Evolutionary conservation across 2,888 invertebrate species (phyloP), one percentile per base, ranked within the genome.

Genomic region (Lysandra bellargus): DNA sequence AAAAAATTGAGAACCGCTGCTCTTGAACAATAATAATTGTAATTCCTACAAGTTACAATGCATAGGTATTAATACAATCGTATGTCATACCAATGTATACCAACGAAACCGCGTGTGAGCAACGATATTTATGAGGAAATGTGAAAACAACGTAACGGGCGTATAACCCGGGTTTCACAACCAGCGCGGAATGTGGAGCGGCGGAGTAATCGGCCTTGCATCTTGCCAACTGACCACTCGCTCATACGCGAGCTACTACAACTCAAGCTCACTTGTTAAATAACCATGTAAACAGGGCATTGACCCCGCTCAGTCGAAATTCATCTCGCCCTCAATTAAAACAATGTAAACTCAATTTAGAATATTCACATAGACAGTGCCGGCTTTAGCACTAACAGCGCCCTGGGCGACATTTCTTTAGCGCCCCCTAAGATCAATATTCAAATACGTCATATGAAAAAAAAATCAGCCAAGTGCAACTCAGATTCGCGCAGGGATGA

Each of bases 181-280:
- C 87, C 88, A 88, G 88, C 84, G 84, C 87, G 93, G 94, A 93
- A 92, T 92, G 93, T 91, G 90, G 91, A 86, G 88, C 88, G 89
- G 85, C 85, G 84, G 81, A 81, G 84, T 87, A 88, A 89, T 88
- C 91, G 92, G 92, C 93, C 93, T 92, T 93, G 93, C 89, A 88
- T 90, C 91, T 91, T 89, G 91, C 92, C 91, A 90, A 89, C 88
- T 69, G 69, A 91, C 92, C 92, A 92, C 91, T 92, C 91, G 89
- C 86, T 83, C 81, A 80, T 81, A 81, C 81, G 49, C 9, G 49
- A 49, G 12, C 9, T 49, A 49, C 49, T 49, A 72, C 64, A 23
- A 23, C 23, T 23, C 23, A 73, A 53, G 78, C 64, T 78, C 49
- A 78, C 69, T 79, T 64, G 80, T 79, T 81, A 80, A 80, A 80